phyloP scores from a whole-genome alignment of 2,113 vertebrate species.

The Donacobius atricapilla region DNA sequence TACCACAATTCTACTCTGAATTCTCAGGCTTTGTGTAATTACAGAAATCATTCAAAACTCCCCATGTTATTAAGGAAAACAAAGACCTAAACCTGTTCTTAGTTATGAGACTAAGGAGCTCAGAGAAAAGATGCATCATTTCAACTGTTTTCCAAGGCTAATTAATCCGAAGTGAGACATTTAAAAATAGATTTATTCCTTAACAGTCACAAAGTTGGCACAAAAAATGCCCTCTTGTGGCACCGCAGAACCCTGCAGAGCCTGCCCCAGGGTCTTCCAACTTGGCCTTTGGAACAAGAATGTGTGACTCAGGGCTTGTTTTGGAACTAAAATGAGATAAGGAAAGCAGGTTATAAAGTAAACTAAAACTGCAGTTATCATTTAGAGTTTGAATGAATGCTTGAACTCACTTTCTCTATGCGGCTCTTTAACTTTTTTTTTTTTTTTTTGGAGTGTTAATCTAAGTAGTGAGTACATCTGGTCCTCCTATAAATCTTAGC shows the following conservation, averaged over 20 bases:
- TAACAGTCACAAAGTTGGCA: background rate
- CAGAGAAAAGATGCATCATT: background rate
- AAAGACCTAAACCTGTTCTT: background rate
- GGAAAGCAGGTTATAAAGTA: background rate
- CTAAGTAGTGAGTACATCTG: background rate
- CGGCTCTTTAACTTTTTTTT: background rate
- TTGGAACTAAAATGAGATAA: background rate
- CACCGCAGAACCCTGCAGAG: background rate
- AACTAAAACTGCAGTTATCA: background rate
- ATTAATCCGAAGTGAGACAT: background rate
- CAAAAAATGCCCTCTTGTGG: constrained; percentile 47
- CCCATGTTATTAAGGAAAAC: background rate
- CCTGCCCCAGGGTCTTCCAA: background rate
- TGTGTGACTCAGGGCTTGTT: background rate
- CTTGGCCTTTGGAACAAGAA: background rate
- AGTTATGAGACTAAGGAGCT: background rate
- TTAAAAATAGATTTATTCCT: background rate
- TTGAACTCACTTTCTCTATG: background rate
- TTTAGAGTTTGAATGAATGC: background rate
- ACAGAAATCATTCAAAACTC: background rate
- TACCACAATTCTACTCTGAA: background rate
- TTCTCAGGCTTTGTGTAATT: background rate
- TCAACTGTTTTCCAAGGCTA: background rate
- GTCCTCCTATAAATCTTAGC: background rate
- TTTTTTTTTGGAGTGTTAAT: background rate